A percentile compares a stretch with the other conserved stretches of the same genome.
Evolutionary conservation across 2,797 vertebrate species (phyloP).

Genomic region (Acanthurus leucopareius): DNA sequence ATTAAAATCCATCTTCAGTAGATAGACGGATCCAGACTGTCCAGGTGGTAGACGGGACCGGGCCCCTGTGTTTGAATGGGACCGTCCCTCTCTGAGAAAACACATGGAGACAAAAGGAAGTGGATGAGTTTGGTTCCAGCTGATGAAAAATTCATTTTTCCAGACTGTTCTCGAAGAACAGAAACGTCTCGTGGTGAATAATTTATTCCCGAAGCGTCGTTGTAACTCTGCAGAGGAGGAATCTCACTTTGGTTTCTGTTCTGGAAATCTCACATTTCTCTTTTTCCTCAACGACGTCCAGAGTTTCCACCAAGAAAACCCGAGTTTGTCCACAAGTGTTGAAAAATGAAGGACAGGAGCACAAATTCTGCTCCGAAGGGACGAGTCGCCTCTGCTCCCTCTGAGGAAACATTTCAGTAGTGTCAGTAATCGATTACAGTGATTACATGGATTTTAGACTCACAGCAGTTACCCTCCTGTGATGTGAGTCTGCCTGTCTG

Average conservation of each 20-base stretch:
- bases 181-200: slow-evolving; percentile 15
- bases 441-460: too few relatives aligned
- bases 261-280: not conserved
- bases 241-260: not conserved
- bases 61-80: not conserved
- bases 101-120: not conserved
- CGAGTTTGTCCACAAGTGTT: not conserved
- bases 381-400: too few relatives aligned
- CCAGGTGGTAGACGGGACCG: not conserved
- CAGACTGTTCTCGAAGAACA: slow-evolving; percentile 8
- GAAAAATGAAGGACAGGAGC: too few relatives aligned
- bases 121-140: slow-evolving; percentile 19
- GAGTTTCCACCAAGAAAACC: not conserved
- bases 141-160: slow-evolving; percentile 25
- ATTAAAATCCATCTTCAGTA: not conserved
- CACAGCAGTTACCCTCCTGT: too few relatives aligned
- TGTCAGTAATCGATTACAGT: too few relatives aligned
- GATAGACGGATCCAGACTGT: too few relatives aligned
- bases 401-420: too few relatives aligned
- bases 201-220: not conserved
- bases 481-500: too few relatives aligned
- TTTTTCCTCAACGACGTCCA: not conserved
- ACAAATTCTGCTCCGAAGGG: too few relatives aligned
- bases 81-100: not conserved
- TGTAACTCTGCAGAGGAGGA: not conserved